Conservation (phyloP, 1,140 invertebrate species). For the Brachionus plicatilis region DNA sequence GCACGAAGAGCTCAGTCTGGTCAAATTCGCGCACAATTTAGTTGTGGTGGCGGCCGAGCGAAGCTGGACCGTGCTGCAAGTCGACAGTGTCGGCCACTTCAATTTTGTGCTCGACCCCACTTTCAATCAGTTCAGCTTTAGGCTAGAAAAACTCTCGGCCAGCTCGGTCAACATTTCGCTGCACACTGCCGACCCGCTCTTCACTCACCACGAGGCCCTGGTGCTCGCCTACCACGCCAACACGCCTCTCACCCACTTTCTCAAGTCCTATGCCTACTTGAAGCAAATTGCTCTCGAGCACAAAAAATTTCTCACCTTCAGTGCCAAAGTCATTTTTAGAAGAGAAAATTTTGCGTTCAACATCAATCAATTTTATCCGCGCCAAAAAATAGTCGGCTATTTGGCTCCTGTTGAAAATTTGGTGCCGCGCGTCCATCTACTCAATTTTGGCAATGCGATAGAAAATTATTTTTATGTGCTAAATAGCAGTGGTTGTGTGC, state of each 20-base stretch:
- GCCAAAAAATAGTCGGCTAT: background rate
- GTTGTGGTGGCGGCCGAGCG: background rate
- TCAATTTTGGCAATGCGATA: background rate
- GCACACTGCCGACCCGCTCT: background rate
- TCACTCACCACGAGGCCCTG: background rate
- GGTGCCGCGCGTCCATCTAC: background rate
- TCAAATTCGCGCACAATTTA: background rate
- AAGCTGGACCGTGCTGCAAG: background rate
- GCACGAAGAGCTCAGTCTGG: background rate
- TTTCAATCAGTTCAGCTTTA: background rate
- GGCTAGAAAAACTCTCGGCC: background rate
- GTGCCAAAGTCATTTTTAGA: background rate
- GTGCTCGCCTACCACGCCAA: background rate
- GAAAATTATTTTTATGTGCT: conserved; percentile 9
- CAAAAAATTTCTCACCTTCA: background rate
- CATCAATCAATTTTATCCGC: background rate
- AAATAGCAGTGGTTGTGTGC: background rate
- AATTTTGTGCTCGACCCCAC: background rate
- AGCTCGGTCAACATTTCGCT: background rate
- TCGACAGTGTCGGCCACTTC: background rate
- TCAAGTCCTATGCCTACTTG: background rate
- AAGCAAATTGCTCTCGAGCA: background rate
- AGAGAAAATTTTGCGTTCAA: background rate
- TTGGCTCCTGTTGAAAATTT: background rate
- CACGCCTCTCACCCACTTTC: background rate